phyloP scores from a whole-genome alignment of 2,888 invertebrate species.

The Chrysomela aeneicollis region DNA sequence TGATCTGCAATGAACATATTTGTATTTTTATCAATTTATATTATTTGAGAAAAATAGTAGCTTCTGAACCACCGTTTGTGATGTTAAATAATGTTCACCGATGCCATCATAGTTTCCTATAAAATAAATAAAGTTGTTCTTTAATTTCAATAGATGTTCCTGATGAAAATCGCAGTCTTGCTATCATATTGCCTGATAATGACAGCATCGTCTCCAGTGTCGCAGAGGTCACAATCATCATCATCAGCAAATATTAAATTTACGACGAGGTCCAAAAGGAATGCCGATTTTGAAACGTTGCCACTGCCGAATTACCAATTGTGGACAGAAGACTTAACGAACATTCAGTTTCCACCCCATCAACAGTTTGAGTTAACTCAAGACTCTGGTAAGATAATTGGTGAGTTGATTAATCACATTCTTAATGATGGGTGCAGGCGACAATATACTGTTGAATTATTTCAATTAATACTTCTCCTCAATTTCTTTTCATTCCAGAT shows the following conservation, averaged over 20 bases:
- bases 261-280: neutral
- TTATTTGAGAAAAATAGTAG: too few species aligned
- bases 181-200: neutral
- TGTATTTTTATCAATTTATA: too few species aligned
- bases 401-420: constrained; percentile 41
- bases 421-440: too few species aligned
- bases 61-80: too few species aligned
- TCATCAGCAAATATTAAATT: neutral
- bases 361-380: constrained; percentile 46
- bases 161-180: neutral
- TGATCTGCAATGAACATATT: too few species aligned
- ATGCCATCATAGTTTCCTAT: too few species aligned
- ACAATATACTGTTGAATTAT: too few species aligned
- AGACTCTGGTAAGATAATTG: constrained; percentile 60
- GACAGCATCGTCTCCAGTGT: neutral
- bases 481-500: constrained; percentile 48
- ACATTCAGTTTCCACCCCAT: constrained; percentile 3
- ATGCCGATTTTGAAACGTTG: constrained; percentile 9
- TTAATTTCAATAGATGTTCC: neutral
- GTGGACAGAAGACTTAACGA: constrained; percentile 18
- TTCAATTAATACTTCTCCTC: too few species aligned
- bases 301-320: constrained; percentile 14
- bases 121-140: too few species aligned
- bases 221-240: neutral
- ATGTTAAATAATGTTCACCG: too few species aligned